phyloP scores from a whole-genome alignment of 2,888 invertebrate species.

The Lithodes maja region DNA sequence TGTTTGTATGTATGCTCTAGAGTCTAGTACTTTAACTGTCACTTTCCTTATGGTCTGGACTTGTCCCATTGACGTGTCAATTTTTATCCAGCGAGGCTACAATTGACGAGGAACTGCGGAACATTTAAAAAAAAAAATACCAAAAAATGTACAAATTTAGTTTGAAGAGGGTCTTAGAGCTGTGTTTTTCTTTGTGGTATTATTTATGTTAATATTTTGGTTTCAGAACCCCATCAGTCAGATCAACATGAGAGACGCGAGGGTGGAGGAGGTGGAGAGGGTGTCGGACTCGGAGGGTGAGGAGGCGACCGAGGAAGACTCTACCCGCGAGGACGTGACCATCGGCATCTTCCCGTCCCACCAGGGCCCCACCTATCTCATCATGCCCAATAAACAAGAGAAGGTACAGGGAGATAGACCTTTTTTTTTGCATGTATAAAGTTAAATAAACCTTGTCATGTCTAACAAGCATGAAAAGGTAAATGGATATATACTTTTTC shows the following conservation, averaged over 20 bases:
- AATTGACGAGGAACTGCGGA: too few relatives aligned
- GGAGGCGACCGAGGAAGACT: constrained; percentile 84
- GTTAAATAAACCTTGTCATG: background rate
- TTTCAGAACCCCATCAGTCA: constrained; percentile 92
- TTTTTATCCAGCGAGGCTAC: too few relatives aligned
- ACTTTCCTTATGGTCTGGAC: too few relatives aligned
- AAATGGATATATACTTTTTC: background rate
- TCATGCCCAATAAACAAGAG: constrained; percentile 94
- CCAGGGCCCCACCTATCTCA: constrained; percentile 93
- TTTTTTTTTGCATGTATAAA: background rate
- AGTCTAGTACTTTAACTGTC: too few relatives aligned
- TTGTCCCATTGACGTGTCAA: too few relatives aligned
- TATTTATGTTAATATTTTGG: too few relatives aligned
- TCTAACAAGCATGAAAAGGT: background rate
- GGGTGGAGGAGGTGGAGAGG: constrained; percentile 96
- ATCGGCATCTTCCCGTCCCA: constrained; percentile 96
- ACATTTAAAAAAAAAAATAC: too few relatives aligned
- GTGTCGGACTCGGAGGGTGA: constrained; percentile 94
- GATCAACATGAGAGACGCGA: constrained; percentile 95
- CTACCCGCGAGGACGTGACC: constrained; percentile 80
- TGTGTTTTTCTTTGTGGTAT: too few relatives aligned
- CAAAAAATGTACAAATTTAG: too few relatives aligned
- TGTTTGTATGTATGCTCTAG: too few relatives aligned
- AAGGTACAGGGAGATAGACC: constrained; percentile 79
- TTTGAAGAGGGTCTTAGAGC: too few relatives aligned